Conservation (phyloP, 2,888 invertebrate species). For the Teinopalpus imperialis region DNA sequence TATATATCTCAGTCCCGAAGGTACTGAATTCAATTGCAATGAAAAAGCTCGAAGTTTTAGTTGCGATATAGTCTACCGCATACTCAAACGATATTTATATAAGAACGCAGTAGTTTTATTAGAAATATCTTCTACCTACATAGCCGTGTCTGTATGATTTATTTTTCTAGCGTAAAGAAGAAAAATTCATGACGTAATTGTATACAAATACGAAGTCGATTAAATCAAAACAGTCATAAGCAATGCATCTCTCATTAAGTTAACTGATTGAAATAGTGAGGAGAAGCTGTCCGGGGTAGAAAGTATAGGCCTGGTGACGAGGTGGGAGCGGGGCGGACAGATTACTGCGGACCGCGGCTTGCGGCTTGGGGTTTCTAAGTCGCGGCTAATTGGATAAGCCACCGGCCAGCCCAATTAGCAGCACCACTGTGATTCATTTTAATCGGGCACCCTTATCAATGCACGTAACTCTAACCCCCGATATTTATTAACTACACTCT, state of each 20-base stretch:
- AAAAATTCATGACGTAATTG: too few relatives aligned
- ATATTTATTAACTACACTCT: slow-evolving; percentile 15
- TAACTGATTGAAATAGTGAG: not conserved
- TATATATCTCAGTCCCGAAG: too few relatives aligned
- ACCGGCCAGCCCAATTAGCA: slow-evolving; percentile 69
- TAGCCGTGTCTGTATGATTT: too few relatives aligned
- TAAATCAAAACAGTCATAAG: slow-evolving; percentile 30
- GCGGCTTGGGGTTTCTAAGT: slow-evolving; percentile 75
- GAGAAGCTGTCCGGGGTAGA: slow-evolving; percentile 6
- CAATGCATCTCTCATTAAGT: slow-evolving; percentile 12
- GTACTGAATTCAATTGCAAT: too few relatives aligned
- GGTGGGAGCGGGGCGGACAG: slow-evolving; percentile 35
- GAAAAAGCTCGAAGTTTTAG: too few relatives aligned
- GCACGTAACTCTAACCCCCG: slow-evolving; percentile 27
- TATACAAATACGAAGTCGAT: slow-evolving; percentile 53
- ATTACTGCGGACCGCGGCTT: slow-evolving; percentile 57
- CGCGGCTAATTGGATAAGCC: slow-evolving; percentile 79
- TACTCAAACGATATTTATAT: too few relatives aligned
- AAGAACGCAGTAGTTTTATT: too few relatives aligned
- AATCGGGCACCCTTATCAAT: slow-evolving; percentile 74
- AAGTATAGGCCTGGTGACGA: too few relatives aligned
- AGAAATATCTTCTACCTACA: too few relatives aligned
- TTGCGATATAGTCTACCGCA: too few relatives aligned
- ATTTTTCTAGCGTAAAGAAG: too few relatives aligned
- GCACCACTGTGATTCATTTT: slow-evolving; percentile 77